phyloP scores from a whole-genome alignment of 2,113 vertebrate species.

The Rhynchomys soricoides region DNA sequence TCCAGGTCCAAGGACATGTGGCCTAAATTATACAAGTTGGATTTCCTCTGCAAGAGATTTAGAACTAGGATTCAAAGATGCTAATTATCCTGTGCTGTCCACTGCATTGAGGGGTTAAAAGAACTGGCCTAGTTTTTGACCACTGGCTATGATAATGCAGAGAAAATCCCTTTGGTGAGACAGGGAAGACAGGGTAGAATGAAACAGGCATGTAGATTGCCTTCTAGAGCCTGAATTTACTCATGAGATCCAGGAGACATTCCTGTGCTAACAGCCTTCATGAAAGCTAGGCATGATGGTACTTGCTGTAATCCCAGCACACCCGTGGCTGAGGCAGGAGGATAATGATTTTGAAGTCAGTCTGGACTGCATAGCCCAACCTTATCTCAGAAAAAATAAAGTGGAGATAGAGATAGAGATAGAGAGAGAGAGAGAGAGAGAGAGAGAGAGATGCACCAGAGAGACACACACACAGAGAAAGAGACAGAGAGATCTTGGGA shows the following conservation, averaged over 20 bases:
- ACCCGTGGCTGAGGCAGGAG: neutral
- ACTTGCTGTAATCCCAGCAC: neutral
- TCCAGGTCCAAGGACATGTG: neutral
- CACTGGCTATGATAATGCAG: neutral
- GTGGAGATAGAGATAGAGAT: too few species aligned
- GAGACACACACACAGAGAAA: neutral
- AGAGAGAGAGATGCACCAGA: too few species aligned
- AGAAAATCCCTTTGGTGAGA: neutral
- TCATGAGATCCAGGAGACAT: neutral
- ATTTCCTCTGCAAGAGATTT: neutral
- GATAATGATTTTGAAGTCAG: neutral
- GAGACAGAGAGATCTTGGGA: neutral
- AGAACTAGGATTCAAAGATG: conserved; percentile 15
- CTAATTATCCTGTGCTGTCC: neutral
- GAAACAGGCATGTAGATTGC: neutral
- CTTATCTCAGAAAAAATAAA: neutral
- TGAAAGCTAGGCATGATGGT: neutral
- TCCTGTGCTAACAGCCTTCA: neutral
- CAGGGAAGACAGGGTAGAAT: neutral
- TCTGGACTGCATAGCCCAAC: neutral
- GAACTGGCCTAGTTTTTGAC: neutral
- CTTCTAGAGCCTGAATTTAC: neutral
- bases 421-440: neutral
- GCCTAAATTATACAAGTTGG: neutral
- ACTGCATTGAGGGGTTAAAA: neutral